Evolutionary conservation across 2,797 vertebrate genomes (phyloP).

Genomic region (Anabas testudineus): DNA sequence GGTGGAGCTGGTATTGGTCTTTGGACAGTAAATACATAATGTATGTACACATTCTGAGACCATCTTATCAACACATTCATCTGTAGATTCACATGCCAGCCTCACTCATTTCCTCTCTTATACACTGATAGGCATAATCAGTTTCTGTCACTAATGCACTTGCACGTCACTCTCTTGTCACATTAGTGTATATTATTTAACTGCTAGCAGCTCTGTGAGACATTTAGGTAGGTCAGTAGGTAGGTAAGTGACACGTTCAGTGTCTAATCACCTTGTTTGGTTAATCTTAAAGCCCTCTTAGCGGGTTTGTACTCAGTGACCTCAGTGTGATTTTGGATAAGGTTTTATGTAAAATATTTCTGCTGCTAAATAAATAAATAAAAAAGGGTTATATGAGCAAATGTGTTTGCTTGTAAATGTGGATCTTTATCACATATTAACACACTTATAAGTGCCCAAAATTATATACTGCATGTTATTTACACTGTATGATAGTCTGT

Average conservation of each 20-base stretch:
- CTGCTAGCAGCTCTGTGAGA: constrained; percentile 4
- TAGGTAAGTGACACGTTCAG: constrained; percentile 23
- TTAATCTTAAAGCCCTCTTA: constrained; percentile 30
- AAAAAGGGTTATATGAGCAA: no score
- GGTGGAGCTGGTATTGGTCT: constrained; percentile 22
- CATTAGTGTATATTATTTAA: constrained; percentile 17
- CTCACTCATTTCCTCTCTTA: background rate
- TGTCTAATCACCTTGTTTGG: constrained; percentile 24
- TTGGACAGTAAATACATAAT: constrained; percentile 58
- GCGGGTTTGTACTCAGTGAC: constrained; percentile 28
- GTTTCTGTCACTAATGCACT: constrained; percentile 4
- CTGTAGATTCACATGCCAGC: constrained; percentile 12
- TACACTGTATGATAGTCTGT: background rate
- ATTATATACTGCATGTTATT: background rate
- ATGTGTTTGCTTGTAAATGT: no score
- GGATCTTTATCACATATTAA: background rate
- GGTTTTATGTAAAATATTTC: background rate
- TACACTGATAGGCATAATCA: background rate
- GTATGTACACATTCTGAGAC: constrained; percentile 50
- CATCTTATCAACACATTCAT: constrained; percentile 53
- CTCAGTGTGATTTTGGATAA: background rate
- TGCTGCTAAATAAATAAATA: background rate
- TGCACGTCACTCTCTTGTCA: background rate
- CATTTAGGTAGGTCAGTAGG: constrained; percentile 46
- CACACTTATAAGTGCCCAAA: background rate